These are phyloP conservation scores for Macroramphosus scolopax DNA, from an alignment of 2,797 vertebrate species.

Conservation along the genomic window DNA sequence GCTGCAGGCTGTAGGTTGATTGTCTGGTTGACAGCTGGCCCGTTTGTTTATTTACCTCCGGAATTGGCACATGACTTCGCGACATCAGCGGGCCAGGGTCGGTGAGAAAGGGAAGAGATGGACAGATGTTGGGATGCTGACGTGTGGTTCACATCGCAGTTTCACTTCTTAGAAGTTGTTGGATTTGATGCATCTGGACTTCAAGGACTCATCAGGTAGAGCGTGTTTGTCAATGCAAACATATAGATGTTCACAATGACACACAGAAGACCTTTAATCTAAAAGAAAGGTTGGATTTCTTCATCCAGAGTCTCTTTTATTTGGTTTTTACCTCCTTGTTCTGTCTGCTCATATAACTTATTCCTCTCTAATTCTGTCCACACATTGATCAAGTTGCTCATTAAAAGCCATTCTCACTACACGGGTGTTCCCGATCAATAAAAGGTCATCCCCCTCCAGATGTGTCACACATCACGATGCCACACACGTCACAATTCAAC, in stretches of 20 bases:
- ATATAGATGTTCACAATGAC: constrained; percentile 13
- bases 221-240: background rate
- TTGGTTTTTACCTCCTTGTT: background rate
- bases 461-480: no score
- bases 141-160: constrained; percentile 45
- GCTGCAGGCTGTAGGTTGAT: constrained; percentile 54
- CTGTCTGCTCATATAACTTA: no score
- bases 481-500: no score
- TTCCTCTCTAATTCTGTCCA: no score
- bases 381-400: no score
- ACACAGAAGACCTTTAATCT: constrained; percentile 23
- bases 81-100: constrained; percentile 22
- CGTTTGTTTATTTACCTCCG: constrained; percentile 67
- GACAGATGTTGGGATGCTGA: constrained; percentile 39
- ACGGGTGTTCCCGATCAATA: no score
- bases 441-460: no score
- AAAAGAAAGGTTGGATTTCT: constrained; percentile 21
- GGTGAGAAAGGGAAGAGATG: constrained; percentile 16
- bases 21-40: constrained; percentile 67
- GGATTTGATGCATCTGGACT: constrained; percentile 53
- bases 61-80: no score
- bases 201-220: constrained; percentile 32
- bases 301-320: constrained; percentile 34
- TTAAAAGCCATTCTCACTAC: no score
- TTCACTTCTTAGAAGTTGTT: constrained; percentile 27